These are phyloP conservation scores for Spinus pinus DNA, from an alignment of 2,797 vertebrate genomes.

Conservation along the genomic window DNA sequence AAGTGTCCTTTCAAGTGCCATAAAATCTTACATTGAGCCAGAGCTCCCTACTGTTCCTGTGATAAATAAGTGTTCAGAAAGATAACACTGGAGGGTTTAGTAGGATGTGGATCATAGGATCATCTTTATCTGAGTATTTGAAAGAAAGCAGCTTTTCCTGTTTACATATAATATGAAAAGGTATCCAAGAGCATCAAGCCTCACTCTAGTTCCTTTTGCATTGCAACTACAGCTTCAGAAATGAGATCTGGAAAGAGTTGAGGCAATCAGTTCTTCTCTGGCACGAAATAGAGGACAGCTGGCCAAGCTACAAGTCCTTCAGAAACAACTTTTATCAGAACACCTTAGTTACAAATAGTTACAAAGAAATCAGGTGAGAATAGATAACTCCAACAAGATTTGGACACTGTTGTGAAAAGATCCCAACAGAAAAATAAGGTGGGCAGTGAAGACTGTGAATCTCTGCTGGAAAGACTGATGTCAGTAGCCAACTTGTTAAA, in stretches of 20 bases:
- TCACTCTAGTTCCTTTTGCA: not conserved
- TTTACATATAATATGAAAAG: not conserved
- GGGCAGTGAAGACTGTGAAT: not conserved
- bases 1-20: constrained; percentile 52
- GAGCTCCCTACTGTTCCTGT: not conserved
- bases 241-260: not conserved
- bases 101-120: not conserved
- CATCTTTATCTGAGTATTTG: not conserved
- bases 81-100: not conserved
- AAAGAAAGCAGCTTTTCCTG: not conserved
- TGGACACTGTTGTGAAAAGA: not conserved
- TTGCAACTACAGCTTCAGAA: not conserved
- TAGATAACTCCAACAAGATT: not conserved
- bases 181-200: not conserved
- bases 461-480: not conserved
- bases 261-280: not conserved
- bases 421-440: not conserved
- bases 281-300: not conserved
- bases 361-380: not conserved
- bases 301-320: not conserved
- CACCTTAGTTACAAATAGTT: not conserved
- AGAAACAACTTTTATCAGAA: not conserved
- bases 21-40: constrained; percentile 31
- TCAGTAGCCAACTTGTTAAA: not conserved
- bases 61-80: constrained; percentile 35